Conservation (phyloP, 2,888 invertebrate genomes). For the Trachelus tabidus region DNA sequence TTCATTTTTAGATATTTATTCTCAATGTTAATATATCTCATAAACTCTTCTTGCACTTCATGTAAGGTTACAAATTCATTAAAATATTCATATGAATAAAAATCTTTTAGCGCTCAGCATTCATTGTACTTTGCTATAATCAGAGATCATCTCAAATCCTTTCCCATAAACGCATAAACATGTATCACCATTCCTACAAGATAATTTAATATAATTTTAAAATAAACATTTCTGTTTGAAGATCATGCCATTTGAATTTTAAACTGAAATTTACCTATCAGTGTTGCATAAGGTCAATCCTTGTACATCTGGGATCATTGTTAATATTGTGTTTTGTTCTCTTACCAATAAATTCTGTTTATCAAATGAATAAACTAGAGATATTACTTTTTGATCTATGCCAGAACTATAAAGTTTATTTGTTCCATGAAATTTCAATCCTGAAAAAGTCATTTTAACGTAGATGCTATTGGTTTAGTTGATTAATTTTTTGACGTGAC, state of each 20-base stretch:
- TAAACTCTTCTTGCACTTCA: background rate
- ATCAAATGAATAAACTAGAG: conserved; percentile 38
- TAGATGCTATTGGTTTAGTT: background rate
- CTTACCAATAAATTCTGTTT: conserved; percentile 34
- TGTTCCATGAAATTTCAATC: conserved; percentile 47
- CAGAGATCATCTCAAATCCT: conserved; percentile 67
- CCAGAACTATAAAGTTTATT: conserved; percentile 52
- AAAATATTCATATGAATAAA: background rate
- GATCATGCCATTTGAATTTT: background rate
- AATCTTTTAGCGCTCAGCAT: background rate
- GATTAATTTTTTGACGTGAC: background rate
- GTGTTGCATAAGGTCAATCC: conserved; percentile 46
- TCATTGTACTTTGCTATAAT: background rate
- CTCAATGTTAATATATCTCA: background rate
- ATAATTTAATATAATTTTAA: conserved; percentile 25
- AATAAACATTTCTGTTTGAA: background rate
- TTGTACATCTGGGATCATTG: conserved; percentile 56
- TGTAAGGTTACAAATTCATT: background rate
- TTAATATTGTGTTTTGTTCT: conserved; percentile 34
- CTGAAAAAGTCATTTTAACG: conserved; percentile 31
- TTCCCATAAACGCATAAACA: conserved; percentile 68
- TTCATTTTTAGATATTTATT: background rate
- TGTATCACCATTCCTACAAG: conserved; percentile 47
- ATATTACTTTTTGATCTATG: conserved; percentile 53
- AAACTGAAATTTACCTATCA: background rate